Evolutionary conservation across 2,888 invertebrate genomes (phyloP), one percentile per base, ranked within the genome.

Genomic region (Drosophila ustulata): DNA sequence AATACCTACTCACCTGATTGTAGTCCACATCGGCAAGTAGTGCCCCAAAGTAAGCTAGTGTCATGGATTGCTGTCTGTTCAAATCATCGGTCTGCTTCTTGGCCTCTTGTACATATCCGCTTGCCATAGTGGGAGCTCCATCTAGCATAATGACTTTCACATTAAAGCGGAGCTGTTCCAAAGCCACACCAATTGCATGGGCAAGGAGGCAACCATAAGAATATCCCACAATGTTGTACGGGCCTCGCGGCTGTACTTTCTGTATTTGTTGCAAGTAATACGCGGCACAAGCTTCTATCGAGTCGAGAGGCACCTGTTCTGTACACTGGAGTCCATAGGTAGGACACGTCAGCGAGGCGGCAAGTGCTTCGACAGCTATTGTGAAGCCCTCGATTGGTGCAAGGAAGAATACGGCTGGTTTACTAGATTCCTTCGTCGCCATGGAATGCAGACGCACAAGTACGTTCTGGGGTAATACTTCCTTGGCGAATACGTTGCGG

Each of bases 171-270:
- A 93, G 93, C 75, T 93, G 93, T 90, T 98, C 97, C 66, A 99
- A 93, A 91, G 96, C 96, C 45, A 96, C 93, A 32, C 97, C 97
- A 95, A 99, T 98, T 93, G 99, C 99, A 91, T 98, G 97, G 7
- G 98, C 98, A 32, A 99, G 96, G 76, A 96, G 95, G 32, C 98
- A 97, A 70, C 99, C 99, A 92, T 97, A 99, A 0, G 99, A 99
- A 93, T 99, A 99, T 2, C 99, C 99, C 47, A 97, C 95, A 78
- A 99, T 93, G 57, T 95, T 95, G 94, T 98, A 98, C 2, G 98
- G 98, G 61, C 98, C 97, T 46, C 93, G 92, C 3, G 95, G 94
- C 93, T 98, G 97, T 30, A 96, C 93, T 59, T 94, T 93, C 90
- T 95, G 95, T 87, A 98, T 95, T 92, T 96, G 94, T 91, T 93